These are phyloP conservation scores for Orthonevra nobilis DNA, from an alignment of 2,888 invertebrate genomes.

Conservation along the genomic window DNA sequence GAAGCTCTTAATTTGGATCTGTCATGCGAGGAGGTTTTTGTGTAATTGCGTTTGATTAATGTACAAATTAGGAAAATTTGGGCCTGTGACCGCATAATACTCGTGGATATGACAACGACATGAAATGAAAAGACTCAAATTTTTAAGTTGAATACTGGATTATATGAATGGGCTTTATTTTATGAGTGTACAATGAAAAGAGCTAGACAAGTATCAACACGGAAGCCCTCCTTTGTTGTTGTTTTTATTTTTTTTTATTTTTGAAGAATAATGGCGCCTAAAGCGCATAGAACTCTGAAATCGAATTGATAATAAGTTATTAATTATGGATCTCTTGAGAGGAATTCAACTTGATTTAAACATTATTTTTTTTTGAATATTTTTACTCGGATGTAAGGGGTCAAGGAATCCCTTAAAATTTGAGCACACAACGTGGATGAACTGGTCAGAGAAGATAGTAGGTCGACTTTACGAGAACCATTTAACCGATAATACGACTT, in stretches of 20 bases:
- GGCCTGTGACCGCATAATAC: constrained; percentile 27
- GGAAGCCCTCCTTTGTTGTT: too few relatives aligned
- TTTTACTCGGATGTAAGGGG: too few relatives aligned
- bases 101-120: neutral
- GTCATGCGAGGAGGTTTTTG: constrained; percentile 46
- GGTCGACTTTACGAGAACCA: too few relatives aligned
- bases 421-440: too few relatives aligned
- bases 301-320: too few relatives aligned
- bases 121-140: neutral
- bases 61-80: constrained; percentile 52
- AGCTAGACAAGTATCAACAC: constrained; percentile 19
- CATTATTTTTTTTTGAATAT: too few relatives aligned
- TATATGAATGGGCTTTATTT: neutral
- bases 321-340: too few relatives aligned
- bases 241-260: too few relatives aligned
- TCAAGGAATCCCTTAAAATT: too few relatives aligned
- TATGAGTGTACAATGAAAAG: constrained; percentile 17
- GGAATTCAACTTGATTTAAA: too few relatives aligned
- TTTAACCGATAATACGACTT: too few relatives aligned
- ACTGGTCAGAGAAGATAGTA: too few relatives aligned
- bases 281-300: neutral
- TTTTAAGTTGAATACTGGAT: neutral
- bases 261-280: neutral
- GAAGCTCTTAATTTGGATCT: constrained; percentile 62
- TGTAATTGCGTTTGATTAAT: constrained; percentile 67